Evolutionary conservation across 2,113 vertebrate genomes (phyloP), one percentile per base, ranked within the genome.

Genomic region (Podarcis muralis): DNA sequence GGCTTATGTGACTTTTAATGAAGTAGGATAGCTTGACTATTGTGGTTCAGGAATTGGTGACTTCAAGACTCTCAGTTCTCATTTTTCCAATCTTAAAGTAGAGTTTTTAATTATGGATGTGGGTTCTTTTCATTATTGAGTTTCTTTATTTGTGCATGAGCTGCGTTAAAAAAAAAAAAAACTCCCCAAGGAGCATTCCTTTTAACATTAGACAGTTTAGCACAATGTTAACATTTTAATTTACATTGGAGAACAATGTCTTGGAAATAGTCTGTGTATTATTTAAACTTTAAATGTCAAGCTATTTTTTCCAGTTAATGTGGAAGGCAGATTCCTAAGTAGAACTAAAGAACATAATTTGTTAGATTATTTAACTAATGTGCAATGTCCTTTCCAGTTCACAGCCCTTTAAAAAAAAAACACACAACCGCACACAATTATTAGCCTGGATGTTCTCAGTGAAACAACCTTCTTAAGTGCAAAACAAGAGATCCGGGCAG

Each of bases 271-370:
- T 88, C 85, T 94, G 48, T 62, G 93, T 35, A 92, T 93, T 93
- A 91, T 93, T 94, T 92, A 90, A 96, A 88, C 90, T 92, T 94
- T 94, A 95, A 95, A 95, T 94, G 88, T 94, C 93, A 96, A 95
- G 91, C 91, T 90, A 89, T 90, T 89, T 87, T 82, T 87, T 87
- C 37, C 93, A 91, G 83, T 65, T 91, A 93, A 95, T 87, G 86
- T 83, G 87, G 83, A 92, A 95, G 79, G 88, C 77, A 93, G 86
- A 92, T 89, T 93, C 22, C 85, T 92, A 95, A 90, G 87, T 90
- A 94, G 81, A 94, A 91, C 84, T 85, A 90, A 94, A 76, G 81
- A 92, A 32, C 35, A 88, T 89, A 93, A 94, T 95, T 95, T 92
- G 83, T 84, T 90, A 92, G 89, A 94, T 86, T 93, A 88, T 85